Conservation (phyloP, 2,888 invertebrate genomes). For the Terebella lapidaria region DNA sequence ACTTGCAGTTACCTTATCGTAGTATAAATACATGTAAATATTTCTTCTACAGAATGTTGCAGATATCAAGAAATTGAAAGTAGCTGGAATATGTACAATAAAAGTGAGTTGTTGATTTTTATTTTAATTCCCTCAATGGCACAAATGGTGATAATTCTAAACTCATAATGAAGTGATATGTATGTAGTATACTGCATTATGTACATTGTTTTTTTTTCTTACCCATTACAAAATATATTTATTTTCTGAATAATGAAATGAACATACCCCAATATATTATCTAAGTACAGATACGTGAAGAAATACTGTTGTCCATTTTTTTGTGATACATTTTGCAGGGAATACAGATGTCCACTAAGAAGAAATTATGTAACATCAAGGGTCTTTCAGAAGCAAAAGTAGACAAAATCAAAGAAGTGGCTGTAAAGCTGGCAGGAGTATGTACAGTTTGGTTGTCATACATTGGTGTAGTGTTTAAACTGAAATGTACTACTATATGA, state of each 20-base stretch:
- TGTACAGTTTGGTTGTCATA: no score
- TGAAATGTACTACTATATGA: no score
- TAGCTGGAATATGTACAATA: slow-evolving; percentile 72
- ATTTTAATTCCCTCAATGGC: not conserved
- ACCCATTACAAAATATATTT: no score
- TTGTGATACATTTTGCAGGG: slow-evolving; percentile 55
- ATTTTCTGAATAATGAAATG: no score
- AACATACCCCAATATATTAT: no score
- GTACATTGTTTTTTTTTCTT: no score
- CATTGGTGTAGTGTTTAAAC: no score
- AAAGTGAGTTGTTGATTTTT: slow-evolving; percentile 53
- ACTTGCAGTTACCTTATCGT: not conserved
- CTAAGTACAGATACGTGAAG: no score
- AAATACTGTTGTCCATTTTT: not conserved
- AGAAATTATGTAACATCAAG: slow-evolving; percentile 68
- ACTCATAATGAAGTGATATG: not conserved
- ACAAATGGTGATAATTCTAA: not conserved
- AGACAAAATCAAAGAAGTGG: slow-evolving; percentile 74
- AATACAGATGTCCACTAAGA: slow-evolving; percentile 73
- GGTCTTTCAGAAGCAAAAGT: slow-evolving; percentile 74
- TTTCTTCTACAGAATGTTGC: slow-evolving; percentile 59
- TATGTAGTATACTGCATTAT: no score
- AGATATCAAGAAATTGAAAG: slow-evolving; percentile 73
- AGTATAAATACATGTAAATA: no score
- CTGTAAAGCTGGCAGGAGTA: slow-evolving; percentile 57